Evolutionary conservation across 2,888 invertebrate species (phyloP).

Genomic region (Lumbricus terrestris): DNA sequence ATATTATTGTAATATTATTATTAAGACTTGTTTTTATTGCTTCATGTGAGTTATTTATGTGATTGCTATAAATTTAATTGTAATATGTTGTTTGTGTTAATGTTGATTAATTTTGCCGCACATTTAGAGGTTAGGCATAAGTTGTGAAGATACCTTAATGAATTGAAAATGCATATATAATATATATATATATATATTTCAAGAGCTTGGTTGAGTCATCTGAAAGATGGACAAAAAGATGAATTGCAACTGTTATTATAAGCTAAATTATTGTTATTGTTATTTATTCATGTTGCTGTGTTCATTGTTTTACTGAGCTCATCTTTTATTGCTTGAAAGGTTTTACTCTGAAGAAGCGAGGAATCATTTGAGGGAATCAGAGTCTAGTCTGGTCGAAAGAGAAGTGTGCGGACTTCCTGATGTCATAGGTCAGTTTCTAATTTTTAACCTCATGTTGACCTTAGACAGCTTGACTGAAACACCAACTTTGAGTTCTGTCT

Average conservation of each 20-base stretch:
- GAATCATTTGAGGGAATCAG: slow-evolving; percentile 28
- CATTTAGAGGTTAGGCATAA: too few species aligned
- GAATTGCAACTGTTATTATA: background rate
- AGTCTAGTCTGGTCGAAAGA: slow-evolving; percentile 39
- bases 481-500: background rate
- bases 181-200: background rate
- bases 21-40: background rate
- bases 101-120: too few species aligned
- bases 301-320: background rate
- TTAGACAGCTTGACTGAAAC: background rate
- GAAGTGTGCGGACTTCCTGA: slow-evolving; percentile 56
- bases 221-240: background rate
- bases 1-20: background rate
- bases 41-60: background rate
- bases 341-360: slow-evolving; percentile 13
- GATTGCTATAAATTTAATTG: background rate
- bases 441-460: slow-evolving; percentile 16
- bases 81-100: background rate
- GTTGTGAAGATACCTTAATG: too few species aligned
- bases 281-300: background rate
- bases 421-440: slow-evolving; percentile 43
- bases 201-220: background rate
- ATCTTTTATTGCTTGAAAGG: slow-evolving; percentile 13
- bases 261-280: background rate
- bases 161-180: too few species aligned